phyloP scores from a whole-genome alignment of 2,113 vertebrate genomes.

The Etheostoma spectabile region DNA sequence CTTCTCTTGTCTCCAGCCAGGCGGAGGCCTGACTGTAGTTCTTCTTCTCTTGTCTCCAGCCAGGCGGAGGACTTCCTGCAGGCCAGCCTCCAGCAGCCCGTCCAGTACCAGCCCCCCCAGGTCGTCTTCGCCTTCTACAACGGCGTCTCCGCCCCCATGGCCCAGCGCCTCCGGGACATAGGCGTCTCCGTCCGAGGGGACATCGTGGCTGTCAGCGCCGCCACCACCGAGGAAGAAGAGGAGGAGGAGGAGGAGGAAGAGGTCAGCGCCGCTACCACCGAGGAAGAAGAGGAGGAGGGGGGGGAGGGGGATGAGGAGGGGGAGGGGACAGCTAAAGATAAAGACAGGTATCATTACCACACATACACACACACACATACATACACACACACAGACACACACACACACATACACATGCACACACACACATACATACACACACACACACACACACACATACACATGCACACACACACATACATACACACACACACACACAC shows the following conservation, averaged over 20 bases:
- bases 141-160: conserved; percentile 93
- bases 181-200: conserved; percentile 94
- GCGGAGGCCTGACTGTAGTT: too few relatives aligned
- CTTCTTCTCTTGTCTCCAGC: too few relatives aligned
- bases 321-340: not conserved
- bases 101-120: conserved; percentile 92
- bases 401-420: too few relatives aligned
- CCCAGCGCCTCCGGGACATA: conserved; percentile 89
- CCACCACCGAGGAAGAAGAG: conserved; percentile 67
- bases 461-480: too few relatives aligned
- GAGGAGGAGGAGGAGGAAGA: conserved; percentile 42
- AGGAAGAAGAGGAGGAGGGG: conserved; percentile 27
- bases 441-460: too few relatives aligned
- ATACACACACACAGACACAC: too few relatives aligned
- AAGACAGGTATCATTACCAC: not conserved
- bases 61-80: conserved; percentile 93
- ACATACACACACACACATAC: too few relatives aligned
- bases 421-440: too few relatives aligned
- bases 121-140: conserved; percentile 97
- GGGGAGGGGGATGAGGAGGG: conserved; percentile 36
- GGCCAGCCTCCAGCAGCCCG: conserved; percentile 91
- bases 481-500: too few relatives aligned
- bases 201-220: conserved; percentile 89
- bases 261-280: conserved; percentile 80
- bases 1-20: too few relatives aligned